Conservation (phyloP, 2,113 vertebrate species). For the Carettochelys insculpta region DNA sequence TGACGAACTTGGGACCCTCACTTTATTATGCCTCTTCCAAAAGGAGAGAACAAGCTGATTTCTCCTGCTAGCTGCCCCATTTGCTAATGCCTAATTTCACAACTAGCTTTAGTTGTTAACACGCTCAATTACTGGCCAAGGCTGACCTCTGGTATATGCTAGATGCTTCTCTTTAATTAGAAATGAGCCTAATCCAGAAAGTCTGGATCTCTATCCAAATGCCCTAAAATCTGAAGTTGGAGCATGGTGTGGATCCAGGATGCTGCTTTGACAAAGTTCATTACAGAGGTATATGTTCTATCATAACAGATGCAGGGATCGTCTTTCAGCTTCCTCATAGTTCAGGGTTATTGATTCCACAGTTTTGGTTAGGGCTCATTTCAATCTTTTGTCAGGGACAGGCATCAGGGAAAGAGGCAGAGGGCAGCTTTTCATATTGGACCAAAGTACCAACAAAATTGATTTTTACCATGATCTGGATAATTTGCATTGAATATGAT, state of each 20-base stretch:
- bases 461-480: not conserved
- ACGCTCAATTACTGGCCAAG: not conserved
- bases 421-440: fast-evolving
- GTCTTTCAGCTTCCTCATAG: not conserved
- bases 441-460: not conserved
- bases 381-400: not conserved
- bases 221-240: not conserved
- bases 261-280: not conserved
- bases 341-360: not conserved
- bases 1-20: not conserved
- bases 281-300: not conserved
- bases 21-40: not conserved
- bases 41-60: not conserved
- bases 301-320: not conserved
- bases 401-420: not conserved
- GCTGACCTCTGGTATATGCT: not conserved
- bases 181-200: not conserved
- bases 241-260: fast-evolving
- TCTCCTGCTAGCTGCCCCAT: not conserved
- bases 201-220: not conserved
- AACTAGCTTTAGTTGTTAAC: not conserved
- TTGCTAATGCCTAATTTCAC: not conserved
- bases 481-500: not conserved
- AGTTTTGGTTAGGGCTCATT: not conserved
- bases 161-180: not conserved